phyloP scores from a whole-genome alignment of 2,797 vertebrate genomes.

The Gymnopithys bicolor region DNA sequence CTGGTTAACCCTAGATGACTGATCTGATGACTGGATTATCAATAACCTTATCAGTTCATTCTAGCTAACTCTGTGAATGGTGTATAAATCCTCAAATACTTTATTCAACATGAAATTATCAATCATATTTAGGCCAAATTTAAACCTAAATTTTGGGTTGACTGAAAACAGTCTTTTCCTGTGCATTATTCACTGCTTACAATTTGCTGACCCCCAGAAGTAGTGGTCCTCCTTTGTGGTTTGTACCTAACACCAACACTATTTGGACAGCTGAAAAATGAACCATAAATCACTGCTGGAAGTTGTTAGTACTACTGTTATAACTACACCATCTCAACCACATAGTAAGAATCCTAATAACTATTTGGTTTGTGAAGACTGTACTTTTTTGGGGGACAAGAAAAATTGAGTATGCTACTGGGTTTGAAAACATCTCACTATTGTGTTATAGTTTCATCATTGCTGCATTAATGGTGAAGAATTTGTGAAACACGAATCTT shows the following conservation, averaged over 20 bases:
- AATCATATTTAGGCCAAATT: not conserved
- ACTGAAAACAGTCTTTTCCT: not conserved
- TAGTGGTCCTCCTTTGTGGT: not conserved
- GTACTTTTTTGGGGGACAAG: not conserved
- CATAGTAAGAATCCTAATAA: not conserved
- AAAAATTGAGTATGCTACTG: not conserved
- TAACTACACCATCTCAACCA: not conserved
- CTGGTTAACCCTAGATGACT: not conserved
- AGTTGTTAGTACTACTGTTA: not conserved
- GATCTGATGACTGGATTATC: not conserved
- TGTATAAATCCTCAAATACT: not conserved
- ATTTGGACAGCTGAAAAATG: not conserved
- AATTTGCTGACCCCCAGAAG: not conserved
- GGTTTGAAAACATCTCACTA: not conserved
- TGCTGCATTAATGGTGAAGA: not conserved
- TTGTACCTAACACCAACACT: not conserved
- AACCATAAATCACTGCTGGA: not conserved
- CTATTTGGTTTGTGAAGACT: not conserved
- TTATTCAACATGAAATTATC: not conserved
- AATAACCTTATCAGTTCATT: not conserved
- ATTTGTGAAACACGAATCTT: not conserved
- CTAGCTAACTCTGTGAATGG: not conserved
- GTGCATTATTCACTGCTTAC: not conserved
- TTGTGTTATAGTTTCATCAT: not conserved
- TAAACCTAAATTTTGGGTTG: not conserved